Conservation (phyloP, 2,797 vertebrate genomes). For the Ceryle rudis region DNA sequence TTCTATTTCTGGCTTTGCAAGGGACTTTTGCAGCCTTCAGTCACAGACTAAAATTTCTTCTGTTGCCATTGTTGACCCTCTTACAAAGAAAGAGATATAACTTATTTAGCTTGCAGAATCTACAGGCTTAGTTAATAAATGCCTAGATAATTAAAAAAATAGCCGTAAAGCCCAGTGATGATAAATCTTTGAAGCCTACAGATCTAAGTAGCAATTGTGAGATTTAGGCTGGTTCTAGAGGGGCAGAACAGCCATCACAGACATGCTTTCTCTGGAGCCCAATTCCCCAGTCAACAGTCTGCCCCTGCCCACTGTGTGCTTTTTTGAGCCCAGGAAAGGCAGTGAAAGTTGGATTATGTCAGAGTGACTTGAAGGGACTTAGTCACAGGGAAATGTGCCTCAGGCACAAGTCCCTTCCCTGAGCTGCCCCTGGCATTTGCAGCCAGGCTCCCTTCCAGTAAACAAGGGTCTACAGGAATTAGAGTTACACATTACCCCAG, state of each 20-base stretch:
- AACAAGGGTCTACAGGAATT: neutral
- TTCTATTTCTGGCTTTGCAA: neutral
- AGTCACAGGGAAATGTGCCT: neutral
- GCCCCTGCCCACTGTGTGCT: neutral
- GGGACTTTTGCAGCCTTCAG: neutral
- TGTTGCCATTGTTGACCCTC: neutral
- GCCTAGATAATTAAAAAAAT: constrained; percentile 7
- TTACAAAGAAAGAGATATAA: neutral
- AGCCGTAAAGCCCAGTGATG: neutral
- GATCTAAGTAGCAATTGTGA: neutral
- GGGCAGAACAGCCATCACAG: neutral
- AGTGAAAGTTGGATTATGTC: neutral
- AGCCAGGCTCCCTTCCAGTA: neutral
- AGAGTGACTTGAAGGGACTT: neutral
- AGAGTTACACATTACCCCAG: neutral
- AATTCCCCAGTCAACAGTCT: neutral
- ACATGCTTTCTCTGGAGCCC: neutral
- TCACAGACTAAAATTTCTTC: neutral
- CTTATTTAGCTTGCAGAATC: neutral
- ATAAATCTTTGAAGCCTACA: neutral
- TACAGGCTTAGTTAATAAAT: constrained; percentile 10
- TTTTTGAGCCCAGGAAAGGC: neutral
- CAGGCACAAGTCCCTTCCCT: neutral
- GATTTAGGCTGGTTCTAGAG: neutral
- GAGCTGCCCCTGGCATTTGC: neutral